phyloP scores from a whole-genome alignment of 2,888 invertebrate genomes.

The Barypeithes pellucidus region DNA sequence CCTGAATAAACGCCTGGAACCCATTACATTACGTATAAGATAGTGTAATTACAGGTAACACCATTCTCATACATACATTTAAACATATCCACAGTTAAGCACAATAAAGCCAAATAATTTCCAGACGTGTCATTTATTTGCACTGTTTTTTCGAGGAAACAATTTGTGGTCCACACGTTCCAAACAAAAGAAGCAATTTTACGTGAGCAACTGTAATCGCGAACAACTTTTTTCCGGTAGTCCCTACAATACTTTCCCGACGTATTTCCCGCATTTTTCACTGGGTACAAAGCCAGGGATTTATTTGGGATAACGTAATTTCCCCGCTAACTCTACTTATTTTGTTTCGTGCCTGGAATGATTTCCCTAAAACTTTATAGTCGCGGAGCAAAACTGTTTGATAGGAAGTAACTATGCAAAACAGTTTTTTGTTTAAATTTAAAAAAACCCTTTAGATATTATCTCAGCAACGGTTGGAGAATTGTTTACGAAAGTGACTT shows the following conservation, averaged over 20 bases:
- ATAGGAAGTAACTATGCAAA: neutral
- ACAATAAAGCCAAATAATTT: too few relatives aligned
- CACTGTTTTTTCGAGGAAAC: neutral
- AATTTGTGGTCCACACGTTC: conserved; percentile 18
- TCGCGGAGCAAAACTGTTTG: neutral
- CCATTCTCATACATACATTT: too few relatives aligned
- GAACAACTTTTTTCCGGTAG: conserved; percentile 35
- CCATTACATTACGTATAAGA: too few relatives aligned
- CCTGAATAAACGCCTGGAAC: too few relatives aligned
- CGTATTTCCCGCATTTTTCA: conserved; percentile 34
- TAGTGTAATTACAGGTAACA: too few relatives aligned
- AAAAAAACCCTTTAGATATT: too few relatives aligned
- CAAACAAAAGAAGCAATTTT: conserved; percentile 29
- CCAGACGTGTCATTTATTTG: neutral
- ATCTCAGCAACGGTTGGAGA: too few relatives aligned
- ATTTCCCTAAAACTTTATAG: conserved; percentile 4
- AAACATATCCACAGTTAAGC: too few relatives aligned
- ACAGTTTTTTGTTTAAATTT: too few relatives aligned
- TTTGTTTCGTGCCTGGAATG: neutral
- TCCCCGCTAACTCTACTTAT: conserved; percentile 34
- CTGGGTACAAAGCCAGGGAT: conserved; percentile 29
- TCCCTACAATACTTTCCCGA: conserved; percentile 23
- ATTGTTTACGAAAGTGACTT: too few relatives aligned
- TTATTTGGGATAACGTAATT: conserved; percentile 38
- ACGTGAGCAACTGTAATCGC: conserved; percentile 23